phyloP scores from a whole-genome alignment of 2,797 vertebrate genomes.

The Oryzias dopingdopingensis region DNA sequence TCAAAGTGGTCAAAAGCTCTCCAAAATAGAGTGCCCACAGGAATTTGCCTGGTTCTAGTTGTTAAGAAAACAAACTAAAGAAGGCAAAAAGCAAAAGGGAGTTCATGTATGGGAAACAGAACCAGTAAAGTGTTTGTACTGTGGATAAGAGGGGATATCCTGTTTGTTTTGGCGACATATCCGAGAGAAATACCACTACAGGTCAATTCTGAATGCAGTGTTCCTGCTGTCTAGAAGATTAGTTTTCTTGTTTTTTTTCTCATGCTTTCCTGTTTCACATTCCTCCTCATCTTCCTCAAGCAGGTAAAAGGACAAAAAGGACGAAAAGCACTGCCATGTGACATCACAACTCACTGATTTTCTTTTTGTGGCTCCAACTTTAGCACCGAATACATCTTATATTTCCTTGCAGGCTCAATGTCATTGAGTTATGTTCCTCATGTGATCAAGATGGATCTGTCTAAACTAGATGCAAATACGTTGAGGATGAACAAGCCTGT shows the following conservation, averaged over 20 bases:
- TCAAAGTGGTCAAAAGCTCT: constrained; percentile 42
- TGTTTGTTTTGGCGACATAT: constrained; percentile 22
- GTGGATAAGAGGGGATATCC: constrained; percentile 2
- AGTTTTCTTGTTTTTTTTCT: background rate
- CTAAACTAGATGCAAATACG: constrained; percentile 58
- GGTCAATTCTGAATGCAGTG: background rate
- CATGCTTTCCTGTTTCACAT: background rate
- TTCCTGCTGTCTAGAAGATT: background rate
- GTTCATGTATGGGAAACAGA: constrained; percentile 10
- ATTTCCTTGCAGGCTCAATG: constrained; percentile 54
- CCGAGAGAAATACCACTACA: constrained; percentile 11
- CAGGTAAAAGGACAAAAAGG: constrained; percentile 31
- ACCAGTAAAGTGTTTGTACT: constrained; percentile 20
- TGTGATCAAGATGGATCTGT: constrained; percentile 47
- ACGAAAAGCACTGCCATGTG: constrained; percentile 24
- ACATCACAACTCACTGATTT: constrained; percentile 39
- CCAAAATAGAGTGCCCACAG: constrained; percentile 53
- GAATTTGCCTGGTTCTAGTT: constrained; percentile 50
- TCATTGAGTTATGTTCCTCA: constrained; percentile 57
- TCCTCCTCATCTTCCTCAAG: constrained; percentile 31
- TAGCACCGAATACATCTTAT: constrained; percentile 42
- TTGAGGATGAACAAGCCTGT: constrained; percentile 34
- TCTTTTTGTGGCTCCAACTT: constrained; percentile 52
- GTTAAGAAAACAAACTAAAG: constrained; percentile 56
- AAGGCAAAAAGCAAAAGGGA: constrained; percentile 31